A percentile compares a stretch with the other conserved stretches of the same genome.
phyloP scores from a whole-genome alignment of 2,797 vertebrate genomes.

The Esox lucius region DNA sequence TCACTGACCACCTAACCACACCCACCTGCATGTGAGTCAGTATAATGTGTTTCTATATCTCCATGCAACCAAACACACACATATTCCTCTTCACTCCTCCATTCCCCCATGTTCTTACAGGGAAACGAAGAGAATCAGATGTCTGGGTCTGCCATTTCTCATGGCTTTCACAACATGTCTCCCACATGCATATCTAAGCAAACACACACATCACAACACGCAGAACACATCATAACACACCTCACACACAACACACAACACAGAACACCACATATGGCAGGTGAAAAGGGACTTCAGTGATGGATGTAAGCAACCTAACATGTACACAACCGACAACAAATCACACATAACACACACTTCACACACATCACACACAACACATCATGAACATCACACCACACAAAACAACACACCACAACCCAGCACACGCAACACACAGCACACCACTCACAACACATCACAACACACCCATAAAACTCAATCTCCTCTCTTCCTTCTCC shows the following conservation, averaged over 20 bases:
- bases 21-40: slow-evolving; percentile 27
- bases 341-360: no score
- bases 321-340: no score
- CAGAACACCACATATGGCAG: no score
- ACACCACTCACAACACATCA: not conserved
- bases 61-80: slow-evolving; percentile 31
- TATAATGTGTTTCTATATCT: slow-evolving; percentile 30
- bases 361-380: no score
- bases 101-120: slow-evolving; percentile 23
- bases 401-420: not conserved
- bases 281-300: no score
- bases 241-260: no score
- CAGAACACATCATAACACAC: not conserved
- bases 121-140: slow-evolving; percentile 47
- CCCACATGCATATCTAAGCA: slow-evolving; percentile 20
- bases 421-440: no score
- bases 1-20: slow-evolving; percentile 27
- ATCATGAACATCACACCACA: no score
- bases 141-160: slow-evolving; percentile 55
- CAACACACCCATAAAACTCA: not conserved
- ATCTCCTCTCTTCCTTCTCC: not conserved
- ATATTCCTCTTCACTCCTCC: slow-evolving; percentile 8
- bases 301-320: no score
- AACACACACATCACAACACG: slow-evolving; percentile 23
- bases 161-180: slow-evolving; percentile 29